Evolutionary conservation across 2,888 invertebrate genomes (phyloP).

Genomic region (Erynnis tages): DNA sequence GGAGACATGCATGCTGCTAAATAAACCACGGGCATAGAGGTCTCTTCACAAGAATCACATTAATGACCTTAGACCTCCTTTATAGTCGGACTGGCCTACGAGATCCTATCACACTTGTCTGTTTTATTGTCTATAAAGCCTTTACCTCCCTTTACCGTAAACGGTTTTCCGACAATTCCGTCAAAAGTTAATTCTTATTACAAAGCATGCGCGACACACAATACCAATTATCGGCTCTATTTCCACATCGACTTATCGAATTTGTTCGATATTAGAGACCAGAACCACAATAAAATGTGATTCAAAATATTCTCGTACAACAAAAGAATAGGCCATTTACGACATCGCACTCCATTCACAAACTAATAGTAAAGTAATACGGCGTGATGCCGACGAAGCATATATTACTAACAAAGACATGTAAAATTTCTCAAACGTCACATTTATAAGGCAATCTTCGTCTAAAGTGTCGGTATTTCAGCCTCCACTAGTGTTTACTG

Average conservation of each 20-base stretch:
- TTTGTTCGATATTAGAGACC: conserved; percentile 32
- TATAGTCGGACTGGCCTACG: conserved; percentile 49
- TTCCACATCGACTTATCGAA: conserved; percentile 34
- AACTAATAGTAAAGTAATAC: conserved; percentile 66
- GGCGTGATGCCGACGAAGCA: conserved; percentile 53
- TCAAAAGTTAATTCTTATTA: conserved; percentile 30
- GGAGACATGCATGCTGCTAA: neutral
- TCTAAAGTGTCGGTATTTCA: conserved; percentile 59
- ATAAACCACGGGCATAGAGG: neutral
- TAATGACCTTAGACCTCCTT: conserved; percentile 55
- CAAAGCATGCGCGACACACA: conserved; percentile 25
- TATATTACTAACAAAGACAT: conserved; percentile 70
- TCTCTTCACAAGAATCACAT: no score
- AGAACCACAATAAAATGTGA: conserved; percentile 56
- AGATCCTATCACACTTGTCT: conserved; percentile 67
- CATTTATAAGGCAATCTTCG: conserved; percentile 66
- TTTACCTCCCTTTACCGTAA: conserved; percentile 51
- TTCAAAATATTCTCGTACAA: conserved; percentile 43
- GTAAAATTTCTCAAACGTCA: conserved; percentile 75
- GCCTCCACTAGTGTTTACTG: conserved; percentile 43
- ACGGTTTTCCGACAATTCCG: conserved; percentile 44
- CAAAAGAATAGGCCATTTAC: conserved; percentile 64
- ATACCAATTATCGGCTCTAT: conserved; percentile 26
- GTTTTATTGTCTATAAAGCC: conserved; percentile 72
- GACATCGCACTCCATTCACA: conserved; percentile 60